Base-by-base conservation (phyloP, 2,113 vertebrate genomes). In the Balaenoptera acutorostrata region DNA sequence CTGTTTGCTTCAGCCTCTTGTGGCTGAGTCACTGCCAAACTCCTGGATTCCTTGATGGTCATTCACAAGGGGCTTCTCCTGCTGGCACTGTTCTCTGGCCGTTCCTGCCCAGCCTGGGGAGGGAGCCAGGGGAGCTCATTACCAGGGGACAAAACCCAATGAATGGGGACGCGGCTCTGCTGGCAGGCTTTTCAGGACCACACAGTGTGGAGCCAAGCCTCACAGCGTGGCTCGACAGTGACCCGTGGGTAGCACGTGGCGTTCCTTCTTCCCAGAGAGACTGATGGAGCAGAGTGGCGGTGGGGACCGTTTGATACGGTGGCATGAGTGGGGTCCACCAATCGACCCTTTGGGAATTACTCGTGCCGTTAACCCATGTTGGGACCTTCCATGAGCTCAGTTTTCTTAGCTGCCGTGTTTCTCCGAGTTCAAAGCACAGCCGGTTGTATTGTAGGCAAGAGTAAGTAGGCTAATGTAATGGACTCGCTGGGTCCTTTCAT, bases 21-120 rank as follows among this genome's bases (percentile, higher is more conserved):
- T 31, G 82, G 44, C 72, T 14, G 3, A 39, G 44, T 68, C 2
- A 0, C 44, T 25, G 82, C 92, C 87, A 75, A 49, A 20, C 69
- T 81, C 59, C 44, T 6, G 0, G 41, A 55, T 87, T 96, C 78
- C 82, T 92, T 9, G 49, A 95, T 8, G 69, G 87, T 93, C 90
- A 15, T 96, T 97, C 96, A 81, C 89, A 55, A 93, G 97, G 97
- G 95, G 95, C 83, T 88, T 25, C 59, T 8, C 89, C 80, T 71
- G 63, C 90, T 90, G 90, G 74, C 93, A 57, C n/a, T 1, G 0
- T 17, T 92, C 72, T 80, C 36, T 0, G 0, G 69, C 71, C 2
- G 3, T 31, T 81, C 31, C 88, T 85, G 78, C 55, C 69, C 41
- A 64, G 46, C 12, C 0, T 25, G 68, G 88, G 84, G 49, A 93